phyloP scores from a whole-genome alignment of 2,797 vertebrate species.

The Crenichthys baileyi region DNA sequence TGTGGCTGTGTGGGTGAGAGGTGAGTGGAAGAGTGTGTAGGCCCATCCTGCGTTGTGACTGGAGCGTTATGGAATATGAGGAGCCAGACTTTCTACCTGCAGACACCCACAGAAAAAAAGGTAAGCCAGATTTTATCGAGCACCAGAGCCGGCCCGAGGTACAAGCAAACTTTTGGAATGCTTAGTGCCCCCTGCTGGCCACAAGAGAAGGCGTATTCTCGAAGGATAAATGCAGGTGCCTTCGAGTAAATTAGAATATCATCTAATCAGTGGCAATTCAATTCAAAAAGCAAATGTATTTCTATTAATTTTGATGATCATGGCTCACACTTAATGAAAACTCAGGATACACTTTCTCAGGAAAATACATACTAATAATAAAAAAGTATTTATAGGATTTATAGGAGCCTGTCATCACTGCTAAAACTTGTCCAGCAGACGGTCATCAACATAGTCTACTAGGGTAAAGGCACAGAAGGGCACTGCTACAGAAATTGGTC shows the following conservation, averaged over 20 bases:
- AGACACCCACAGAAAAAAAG: constrained; percentile 65
- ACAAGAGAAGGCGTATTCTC: neutral
- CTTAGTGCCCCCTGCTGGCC: neutral
- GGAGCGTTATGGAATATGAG: constrained; percentile 77
- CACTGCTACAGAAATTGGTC: too few species aligned
- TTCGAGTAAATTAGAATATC: neutral
- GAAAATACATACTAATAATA: neutral
- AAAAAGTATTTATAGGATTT: too few species aligned
- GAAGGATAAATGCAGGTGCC: neutral
- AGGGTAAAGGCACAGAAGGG: too few species aligned
- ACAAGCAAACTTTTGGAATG: neutral
- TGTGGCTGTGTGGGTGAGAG: constrained; percentile 6
- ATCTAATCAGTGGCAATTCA: neutral
- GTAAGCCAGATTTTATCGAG: constrained; percentile 39
- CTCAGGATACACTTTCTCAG: neutral
- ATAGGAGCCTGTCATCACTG: neutral
- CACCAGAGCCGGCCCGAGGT: neutral
- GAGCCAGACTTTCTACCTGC: constrained; percentile 54
- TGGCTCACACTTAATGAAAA: neutral
- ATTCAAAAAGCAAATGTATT: neutral
- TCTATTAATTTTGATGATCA: neutral
- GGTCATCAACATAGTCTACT: neutral
- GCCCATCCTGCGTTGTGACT: constrained; percentile 47
- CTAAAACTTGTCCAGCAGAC: neutral
- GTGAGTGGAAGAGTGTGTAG: constrained; percentile 34